Evolutionary conservation across 1,140 invertebrate genomes (phyloP).

Genomic region (Drosophila elegans): DNA sequence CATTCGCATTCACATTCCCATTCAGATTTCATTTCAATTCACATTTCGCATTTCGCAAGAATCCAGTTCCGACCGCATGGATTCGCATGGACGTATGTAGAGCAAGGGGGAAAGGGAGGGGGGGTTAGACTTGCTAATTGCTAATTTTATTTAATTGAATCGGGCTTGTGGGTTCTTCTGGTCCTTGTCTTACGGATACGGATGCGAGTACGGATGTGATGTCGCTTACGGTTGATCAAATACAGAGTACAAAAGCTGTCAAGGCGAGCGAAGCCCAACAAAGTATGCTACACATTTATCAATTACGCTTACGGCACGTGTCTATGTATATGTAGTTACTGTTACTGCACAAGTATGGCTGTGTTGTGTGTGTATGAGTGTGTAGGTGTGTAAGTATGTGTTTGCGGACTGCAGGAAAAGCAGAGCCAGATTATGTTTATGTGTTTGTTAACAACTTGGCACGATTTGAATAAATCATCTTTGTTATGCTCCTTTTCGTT

Average conservation of each 20-base stretch:
- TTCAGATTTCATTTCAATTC: slow-evolving; percentile 34
- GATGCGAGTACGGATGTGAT: slow-evolving; percentile 44
- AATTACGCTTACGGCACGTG: slow-evolving; percentile 51
- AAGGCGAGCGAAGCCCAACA: slow-evolving; percentile 74
- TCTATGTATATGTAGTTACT: slow-evolving; percentile 37
- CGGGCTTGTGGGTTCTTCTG: slow-evolving; percentile 2
- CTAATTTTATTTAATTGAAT: slow-evolving; percentile 52
- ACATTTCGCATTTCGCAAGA: slow-evolving; percentile 10
- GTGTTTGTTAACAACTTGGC: slow-evolving; percentile 50
- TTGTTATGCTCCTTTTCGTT: slow-evolving; percentile 33
- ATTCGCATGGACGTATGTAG: slow-evolving; percentile 2
- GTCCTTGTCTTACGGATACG: slow-evolving; percentile 20
- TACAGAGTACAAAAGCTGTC: slow-evolving; percentile 53
- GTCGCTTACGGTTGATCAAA: slow-evolving; percentile 45
- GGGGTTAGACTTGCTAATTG: slow-evolving; percentile 35
- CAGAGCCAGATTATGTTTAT: slow-evolving; percentile 54
- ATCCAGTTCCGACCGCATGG: slow-evolving; percentile 5
- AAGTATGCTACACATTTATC: slow-evolving; percentile 76
- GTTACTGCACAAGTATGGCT: slow-evolving; percentile 6
- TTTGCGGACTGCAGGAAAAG: slow-evolving; percentile 39
- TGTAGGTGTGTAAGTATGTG: slow-evolving; percentile 10
- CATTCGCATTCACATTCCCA: slow-evolving; percentile 19
- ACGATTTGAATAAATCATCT: slow-evolving; percentile 54
- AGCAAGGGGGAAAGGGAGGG: too few relatives aligned
- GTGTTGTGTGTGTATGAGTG: not conserved